phyloP scores from a whole-genome alignment of 2,888 invertebrate genomes.

The Gortyna flavago region DNA sequence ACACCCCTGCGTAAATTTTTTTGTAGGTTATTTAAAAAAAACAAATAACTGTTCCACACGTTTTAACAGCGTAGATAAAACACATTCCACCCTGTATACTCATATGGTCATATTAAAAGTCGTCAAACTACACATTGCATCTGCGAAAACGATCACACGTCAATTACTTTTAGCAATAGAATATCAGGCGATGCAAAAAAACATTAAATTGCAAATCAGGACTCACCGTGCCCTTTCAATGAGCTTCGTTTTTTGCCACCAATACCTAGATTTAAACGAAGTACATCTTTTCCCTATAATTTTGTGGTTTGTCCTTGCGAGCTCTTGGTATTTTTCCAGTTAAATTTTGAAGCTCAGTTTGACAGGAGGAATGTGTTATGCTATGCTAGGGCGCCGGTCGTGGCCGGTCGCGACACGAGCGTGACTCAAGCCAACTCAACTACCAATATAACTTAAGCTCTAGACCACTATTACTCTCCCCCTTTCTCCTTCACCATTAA shows the following conservation, averaged over 20 bases:
- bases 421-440: slow-evolving; percentile 79
- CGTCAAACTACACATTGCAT: not conserved
- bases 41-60: no score
- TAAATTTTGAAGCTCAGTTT: slow-evolving; percentile 82
- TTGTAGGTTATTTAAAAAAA: no score
- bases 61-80: no score
- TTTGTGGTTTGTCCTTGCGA: slow-evolving; percentile 78
- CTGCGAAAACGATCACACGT: not conserved
- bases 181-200: slow-evolving; percentile 18
- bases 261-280: slow-evolving; percentile 43
- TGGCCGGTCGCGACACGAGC: slow-evolving; percentile 81
- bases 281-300: slow-evolving; percentile 70
- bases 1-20: no score
- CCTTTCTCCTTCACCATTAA: slow-evolving; percentile 51
- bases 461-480: slow-evolving; percentile 64
- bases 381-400: slow-evolving; percentile 81
- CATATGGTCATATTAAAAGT: not conserved
- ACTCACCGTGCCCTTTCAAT: slow-evolving; percentile 43
- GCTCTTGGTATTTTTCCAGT: slow-evolving; percentile 79
- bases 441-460: slow-evolving; percentile 74
- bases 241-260: slow-evolving; percentile 41
- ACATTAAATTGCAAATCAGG: slow-evolving; percentile 29
- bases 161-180: slow-evolving; percentile 29
- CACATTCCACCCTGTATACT: not conserved
- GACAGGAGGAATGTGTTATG: slow-evolving; percentile 83